Percentiles rank a stretch among this genome's conserved stretches.
Conservation (phyloP, 2,797 vertebrate genomes). For the Rhyacichthys aspro region DNA sequence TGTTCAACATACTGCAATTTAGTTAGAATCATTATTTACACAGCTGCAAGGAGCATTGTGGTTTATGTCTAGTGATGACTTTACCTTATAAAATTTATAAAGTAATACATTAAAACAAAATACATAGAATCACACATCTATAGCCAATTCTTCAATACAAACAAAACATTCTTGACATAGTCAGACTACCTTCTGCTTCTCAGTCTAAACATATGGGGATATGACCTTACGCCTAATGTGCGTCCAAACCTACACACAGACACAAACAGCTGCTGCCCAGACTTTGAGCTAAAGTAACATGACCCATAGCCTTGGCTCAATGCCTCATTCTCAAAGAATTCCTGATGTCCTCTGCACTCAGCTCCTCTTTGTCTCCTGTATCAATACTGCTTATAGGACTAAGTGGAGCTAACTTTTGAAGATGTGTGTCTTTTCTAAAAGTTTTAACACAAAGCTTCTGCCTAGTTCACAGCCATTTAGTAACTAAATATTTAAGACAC, state of each 20-base stretch:
- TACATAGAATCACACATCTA: too few species aligned
- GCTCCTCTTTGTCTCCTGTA: slow-evolving; percentile 21
- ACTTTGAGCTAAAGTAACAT: slow-evolving; percentile 68
- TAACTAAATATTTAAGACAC: slow-evolving; percentile 34
- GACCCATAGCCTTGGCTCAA: slow-evolving; percentile 60
- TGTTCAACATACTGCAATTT: too few species aligned
- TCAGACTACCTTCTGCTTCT: slow-evolving; percentile 31
- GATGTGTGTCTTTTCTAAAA: slow-evolving; percentile 7
- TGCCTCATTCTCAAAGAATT: slow-evolving; percentile 68
- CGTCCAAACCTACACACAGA: slow-evolving; percentile 54
- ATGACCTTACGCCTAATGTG: slow-evolving; percentile 46
- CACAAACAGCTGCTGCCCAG: slow-evolving; percentile 71
- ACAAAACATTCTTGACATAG: slow-evolving; percentile 12
- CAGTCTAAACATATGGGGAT: slow-evolving; percentile 56
- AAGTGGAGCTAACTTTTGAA: slow-evolving; percentile 14
- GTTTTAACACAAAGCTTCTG: neutral
- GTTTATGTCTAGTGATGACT: too few species aligned
- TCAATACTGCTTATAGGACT: slow-evolving; percentile 14
- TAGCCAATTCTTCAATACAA: neutral
- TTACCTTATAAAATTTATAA: too few species aligned
- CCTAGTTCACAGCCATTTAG: slow-evolving; percentile 10
- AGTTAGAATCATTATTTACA: too few species aligned
- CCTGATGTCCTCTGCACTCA: slow-evolving; percentile 44
- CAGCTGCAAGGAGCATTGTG: too few species aligned
- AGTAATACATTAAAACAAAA: too few species aligned